Percentiles rank a stretch among this genome's conserved stretches.
Conservation (phyloP, 2,797 vertebrate genomes). For the Capromys pilorides region DNA sequence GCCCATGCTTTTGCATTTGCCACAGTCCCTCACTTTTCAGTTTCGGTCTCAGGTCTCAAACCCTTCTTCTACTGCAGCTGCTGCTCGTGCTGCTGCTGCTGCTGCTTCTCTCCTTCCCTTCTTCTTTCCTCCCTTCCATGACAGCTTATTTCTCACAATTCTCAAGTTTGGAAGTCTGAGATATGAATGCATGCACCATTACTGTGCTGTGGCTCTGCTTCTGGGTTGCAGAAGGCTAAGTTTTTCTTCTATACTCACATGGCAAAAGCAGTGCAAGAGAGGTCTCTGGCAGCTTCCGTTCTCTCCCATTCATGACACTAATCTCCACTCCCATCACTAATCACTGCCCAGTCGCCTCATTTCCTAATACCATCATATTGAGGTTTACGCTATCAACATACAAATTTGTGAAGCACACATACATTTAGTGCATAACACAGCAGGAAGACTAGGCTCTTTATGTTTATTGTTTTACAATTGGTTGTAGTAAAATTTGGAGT, state of each 20-base stretch:
- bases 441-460: neutral
- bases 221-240: neutral
- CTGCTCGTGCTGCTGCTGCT: neutral
- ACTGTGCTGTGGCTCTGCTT: neutral
- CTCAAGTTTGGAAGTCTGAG: neutral
- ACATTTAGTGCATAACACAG: neutral
- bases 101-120: neutral
- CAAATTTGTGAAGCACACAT: neutral
- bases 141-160: neutral
- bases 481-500: neutral
- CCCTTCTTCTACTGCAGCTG: neutral
- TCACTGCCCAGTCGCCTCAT: too few relatives aligned
- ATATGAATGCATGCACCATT: neutral
- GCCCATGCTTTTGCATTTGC: slow-evolving; percentile 8
- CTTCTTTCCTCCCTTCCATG: neutral
- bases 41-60: neutral
- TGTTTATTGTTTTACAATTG: neutral
- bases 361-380: too few relatives aligned
- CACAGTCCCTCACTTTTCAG: neutral
- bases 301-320: neutral
- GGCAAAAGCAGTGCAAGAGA: neutral
- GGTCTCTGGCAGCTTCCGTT: neutral
- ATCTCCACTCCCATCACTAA: neutral
- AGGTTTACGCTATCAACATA: neutral
- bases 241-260: neutral